Base-by-base conservation (phyloP, 2,113 vertebrate species). In the Tragelaphus scriptus region DNA sequence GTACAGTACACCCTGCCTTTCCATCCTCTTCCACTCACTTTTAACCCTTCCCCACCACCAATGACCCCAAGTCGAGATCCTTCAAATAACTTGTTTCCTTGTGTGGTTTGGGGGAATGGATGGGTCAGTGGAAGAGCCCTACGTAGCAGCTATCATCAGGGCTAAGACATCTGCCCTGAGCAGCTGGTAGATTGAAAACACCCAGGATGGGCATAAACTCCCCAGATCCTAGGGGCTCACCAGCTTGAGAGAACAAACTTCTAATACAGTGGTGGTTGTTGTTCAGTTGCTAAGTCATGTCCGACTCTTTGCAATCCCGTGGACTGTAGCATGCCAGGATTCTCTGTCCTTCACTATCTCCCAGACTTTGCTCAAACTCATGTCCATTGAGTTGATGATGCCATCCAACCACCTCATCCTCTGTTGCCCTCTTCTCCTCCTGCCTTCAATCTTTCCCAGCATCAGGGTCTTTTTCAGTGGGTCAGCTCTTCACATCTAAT, bases 251-350 rank as follows among this genome's bases (percentile, higher is more conserved):
- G 15, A 49, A 5, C 26, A 55, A 44, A 40, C 32, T 68, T 21
- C 17, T 86, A 40, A 71, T 71, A 40, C 10, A 23, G 68, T 71
- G n/a, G n/a, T 71, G 1, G 19, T 71, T 6, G 68, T 40, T 71
- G n/a, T 71, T 71, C 68, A 71, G 19, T 40, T 71, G n/a, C n/a
- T 71, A 71, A 71, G n/a, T 71, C n/a, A 71, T 23, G 19, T 71
- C n/a, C 21, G 2, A 0, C 68, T 71, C n/a, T 71, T 71, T 40
- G 68, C n/a, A 36, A 3, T 71, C 19, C n/a, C 0, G 0, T 40
- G 10, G n/a, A 40, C n/a, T 71, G n/a, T 12, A 40, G n/a, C 19
- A 40, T 71, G 68, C 36, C n/a, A 71, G 19, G 68, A 71, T 71
- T 71, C n/a, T 36, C 68, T 71, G 68, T 40, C 19, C n/a, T 71